Evolutionary conservation across 1,140 invertebrate species (phyloP).

Genomic region (Yoshiicerus persimilis): DNA sequence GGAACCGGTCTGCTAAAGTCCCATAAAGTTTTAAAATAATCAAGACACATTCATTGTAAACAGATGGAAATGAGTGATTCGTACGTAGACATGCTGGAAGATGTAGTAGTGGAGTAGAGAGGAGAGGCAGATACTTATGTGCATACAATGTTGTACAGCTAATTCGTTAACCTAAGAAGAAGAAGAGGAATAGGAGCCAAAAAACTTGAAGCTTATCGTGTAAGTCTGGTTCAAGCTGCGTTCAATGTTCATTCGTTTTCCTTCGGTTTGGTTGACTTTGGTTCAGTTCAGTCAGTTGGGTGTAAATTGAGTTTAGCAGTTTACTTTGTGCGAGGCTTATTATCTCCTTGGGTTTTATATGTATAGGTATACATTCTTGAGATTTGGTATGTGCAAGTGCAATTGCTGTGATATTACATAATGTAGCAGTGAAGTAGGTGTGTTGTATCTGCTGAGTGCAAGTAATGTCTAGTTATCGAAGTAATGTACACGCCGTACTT

Average conservation of each 20-base stretch:
- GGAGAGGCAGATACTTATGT: neutral
- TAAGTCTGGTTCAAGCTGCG: neutral
- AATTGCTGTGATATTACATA: neutral
- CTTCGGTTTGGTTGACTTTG: neutral
- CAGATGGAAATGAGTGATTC: neutral
- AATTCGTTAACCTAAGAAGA: neutral
- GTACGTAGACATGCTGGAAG: neutral
- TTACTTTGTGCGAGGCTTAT: neutral
- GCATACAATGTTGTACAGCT: neutral
- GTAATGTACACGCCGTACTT: neutral
- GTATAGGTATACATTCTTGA: too few relatives aligned
- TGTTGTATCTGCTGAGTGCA: neutral
- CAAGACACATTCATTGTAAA: neutral
- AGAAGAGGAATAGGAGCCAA: neutral
- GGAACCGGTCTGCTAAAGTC: neutral
- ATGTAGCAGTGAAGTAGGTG: neutral
- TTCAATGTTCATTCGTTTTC: neutral
- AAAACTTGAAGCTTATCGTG: neutral
- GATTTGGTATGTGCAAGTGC: neutral
- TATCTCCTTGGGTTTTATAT: too few relatives aligned
- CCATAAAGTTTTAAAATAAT: neutral
- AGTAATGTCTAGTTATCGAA: neutral
- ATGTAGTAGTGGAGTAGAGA: neutral
- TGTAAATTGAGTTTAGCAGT: neutral
- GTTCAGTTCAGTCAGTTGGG: neutral